Base-by-base conservation (phyloP, 2,888 invertebrate species). In the Phaedon cochleariae region DNA sequence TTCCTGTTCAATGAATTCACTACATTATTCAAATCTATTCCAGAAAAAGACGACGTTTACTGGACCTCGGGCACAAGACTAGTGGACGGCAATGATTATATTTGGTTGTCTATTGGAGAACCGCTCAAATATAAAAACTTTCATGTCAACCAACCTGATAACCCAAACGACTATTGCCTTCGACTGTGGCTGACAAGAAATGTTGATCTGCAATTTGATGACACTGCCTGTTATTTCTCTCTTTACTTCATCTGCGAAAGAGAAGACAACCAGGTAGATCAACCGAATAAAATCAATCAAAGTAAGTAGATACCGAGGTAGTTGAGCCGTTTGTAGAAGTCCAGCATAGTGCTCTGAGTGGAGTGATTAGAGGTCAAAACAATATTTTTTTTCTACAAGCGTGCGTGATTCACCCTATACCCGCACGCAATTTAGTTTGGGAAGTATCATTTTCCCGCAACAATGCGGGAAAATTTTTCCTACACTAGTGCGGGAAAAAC, bases 21-120 rank as follows among this genome's bases (percentile, higher is more conserved):
- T 26, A 7, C 3, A 26, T n/a, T n/a, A 26, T 26, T 3, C 3
- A 26, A 5, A 18, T n/a, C 10, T 0, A 7, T 52, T 52, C 17
- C 17, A 52, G 52, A 26, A 26, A 31, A 15, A 10, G 37, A 37
- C 18, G 31, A 29, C 1, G n/a, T 20, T 12, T 64, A 29, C 22
- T 72, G 73, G 73, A 45, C 68, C 12, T 69, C 69, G 1, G 73
- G 69, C 12, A 69, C 60, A 9, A 68, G 67, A 10, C 21, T 67
- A 18, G 60, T 71, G 4, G 67, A 71, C 26, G 59, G 51, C 2
- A 65, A 62, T 34, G 52, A 58, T 17, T 70, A 48, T 34, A 63
- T 64, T 41, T 73, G 73, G 73, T 52, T 68, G 20, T 64, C 71
- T 3, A 64, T 62, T 9, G 68, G 65, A 1, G 55, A 34, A 29